A percentile compares a stretch with the other conserved stretches of the same genome.
Evolutionary conservation across 2,888 invertebrate genomes (phyloP).

Genomic region (Thecophora atra): DNA sequence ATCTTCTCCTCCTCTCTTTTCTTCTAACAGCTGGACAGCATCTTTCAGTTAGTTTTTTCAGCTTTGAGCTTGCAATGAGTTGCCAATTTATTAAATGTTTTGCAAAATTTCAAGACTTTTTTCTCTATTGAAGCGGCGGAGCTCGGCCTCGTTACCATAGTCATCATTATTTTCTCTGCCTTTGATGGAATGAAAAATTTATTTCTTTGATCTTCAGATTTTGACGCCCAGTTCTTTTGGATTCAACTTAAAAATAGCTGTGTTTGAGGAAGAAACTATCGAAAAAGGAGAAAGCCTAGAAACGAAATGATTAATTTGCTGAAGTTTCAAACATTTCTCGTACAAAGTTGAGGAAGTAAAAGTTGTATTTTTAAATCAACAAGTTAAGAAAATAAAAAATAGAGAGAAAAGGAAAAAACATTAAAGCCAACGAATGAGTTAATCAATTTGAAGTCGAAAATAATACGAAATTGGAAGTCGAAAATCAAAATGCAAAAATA

Average conservation of each 20-base stretch:
- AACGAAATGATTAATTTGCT: constrained; percentile 33
- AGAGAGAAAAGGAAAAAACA: too few relatives aligned
- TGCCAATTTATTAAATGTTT: constrained; percentile 38
- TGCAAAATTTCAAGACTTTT: constrained; percentile 30
- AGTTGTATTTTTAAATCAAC: too few relatives aligned
- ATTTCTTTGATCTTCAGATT: constrained; percentile 35
- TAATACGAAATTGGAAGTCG: not conserved
- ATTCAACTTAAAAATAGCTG: constrained; percentile 12
- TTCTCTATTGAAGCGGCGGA: constrained; percentile 1
- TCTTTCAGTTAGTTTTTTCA: not conserved
- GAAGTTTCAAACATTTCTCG: constrained; percentile 29
- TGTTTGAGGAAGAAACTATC: not conserved
- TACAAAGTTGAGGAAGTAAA: constrained; percentile 35
- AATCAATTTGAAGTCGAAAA: too few relatives aligned
- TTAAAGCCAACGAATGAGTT: too few relatives aligned
- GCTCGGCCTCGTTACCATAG: not conserved
- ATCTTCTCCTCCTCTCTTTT: not conserved
- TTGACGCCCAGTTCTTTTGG: constrained; percentile 24
- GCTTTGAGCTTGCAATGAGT: constrained; percentile 2
- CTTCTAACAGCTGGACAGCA: not conserved
- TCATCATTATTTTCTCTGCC: not conserved
- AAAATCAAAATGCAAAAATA: not conserved
- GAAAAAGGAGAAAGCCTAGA: not conserved
- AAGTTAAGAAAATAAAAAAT: too few relatives aligned
- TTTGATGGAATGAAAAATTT: constrained; percentile 34